Conservation (phyloP, 1,140 invertebrate species). For the Papilio helenus region DNA sequence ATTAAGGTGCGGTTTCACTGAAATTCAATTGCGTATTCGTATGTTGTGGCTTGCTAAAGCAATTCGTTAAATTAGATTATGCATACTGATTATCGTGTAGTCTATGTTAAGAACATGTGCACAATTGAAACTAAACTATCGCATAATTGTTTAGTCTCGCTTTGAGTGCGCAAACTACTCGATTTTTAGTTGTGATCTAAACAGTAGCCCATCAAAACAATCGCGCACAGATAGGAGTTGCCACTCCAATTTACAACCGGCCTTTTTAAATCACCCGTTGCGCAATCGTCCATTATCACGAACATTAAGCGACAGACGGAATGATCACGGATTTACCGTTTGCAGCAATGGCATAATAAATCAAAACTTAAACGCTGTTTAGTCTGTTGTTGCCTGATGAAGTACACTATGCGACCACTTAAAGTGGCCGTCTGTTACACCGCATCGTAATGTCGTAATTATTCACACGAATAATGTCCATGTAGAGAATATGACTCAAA, state of each 20-base stretch:
- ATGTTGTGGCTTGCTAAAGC: no score
- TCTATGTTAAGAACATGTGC: no score
- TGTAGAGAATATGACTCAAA: background rate
- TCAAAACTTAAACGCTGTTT: constrained; percentile 71
- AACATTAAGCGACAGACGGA: constrained; percentile 36
- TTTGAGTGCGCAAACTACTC: no score
- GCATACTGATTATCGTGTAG: no score
- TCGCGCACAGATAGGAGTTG: constrained; percentile 27
- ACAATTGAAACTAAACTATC: no score
- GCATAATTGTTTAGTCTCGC: no score
- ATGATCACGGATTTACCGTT: constrained; percentile 63
- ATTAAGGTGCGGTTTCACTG: constrained; percentile 4
- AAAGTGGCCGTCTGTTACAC: constrained; percentile 49
- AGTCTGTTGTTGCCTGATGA: constrained; percentile 59
- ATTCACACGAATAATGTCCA: background rate
- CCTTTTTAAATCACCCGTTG: constrained; percentile 31
- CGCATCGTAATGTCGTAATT: constrained; percentile 40
- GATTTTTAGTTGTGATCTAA: no score
- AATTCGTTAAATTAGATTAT: no score
- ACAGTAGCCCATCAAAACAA: constrained; percentile 24
- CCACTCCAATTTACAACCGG: constrained; percentile 33
- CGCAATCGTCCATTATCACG: constrained; percentile 34
- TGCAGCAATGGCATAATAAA: constrained; percentile 66
- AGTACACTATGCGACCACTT: constrained; percentile 63
- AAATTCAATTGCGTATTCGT: background rate